Conservation (phyloP, 2,113 vertebrate species). For the Daphoenositta chrysoptera region DNA sequence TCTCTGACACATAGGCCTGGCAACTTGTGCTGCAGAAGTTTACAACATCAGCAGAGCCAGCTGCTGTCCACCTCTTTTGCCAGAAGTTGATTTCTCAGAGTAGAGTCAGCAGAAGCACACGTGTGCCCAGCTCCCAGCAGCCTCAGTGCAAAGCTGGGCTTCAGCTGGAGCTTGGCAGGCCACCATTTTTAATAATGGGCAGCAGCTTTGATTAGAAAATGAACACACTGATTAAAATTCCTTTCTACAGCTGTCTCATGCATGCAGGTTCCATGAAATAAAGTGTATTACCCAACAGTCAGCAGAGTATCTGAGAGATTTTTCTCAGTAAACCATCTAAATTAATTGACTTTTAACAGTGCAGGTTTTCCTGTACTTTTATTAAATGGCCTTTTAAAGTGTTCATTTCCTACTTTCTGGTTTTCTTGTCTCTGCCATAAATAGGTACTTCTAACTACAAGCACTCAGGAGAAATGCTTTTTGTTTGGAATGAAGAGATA, state of each 20-base stretch:
- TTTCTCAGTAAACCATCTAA: neutral
- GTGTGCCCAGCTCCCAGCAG: neutral
- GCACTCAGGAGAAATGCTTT: neutral
- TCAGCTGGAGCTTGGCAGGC: neutral
- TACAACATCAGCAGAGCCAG: neutral
- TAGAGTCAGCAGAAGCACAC: neutral
- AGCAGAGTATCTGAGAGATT: neutral
- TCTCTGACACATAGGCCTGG: neutral
- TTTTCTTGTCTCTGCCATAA: neutral
- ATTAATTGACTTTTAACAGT: neutral
- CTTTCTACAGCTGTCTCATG: neutral
- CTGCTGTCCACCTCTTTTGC: neutral
- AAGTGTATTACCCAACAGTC: neutral
- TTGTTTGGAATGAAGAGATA: neutral
- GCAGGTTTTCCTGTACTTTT: neutral
- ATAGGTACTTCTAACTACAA: neutral
- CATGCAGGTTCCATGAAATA: neutral
- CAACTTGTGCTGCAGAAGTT: neutral
- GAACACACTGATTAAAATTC: neutral
- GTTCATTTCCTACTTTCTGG: neutral
- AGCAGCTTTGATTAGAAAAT: neutral
- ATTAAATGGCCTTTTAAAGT: neutral
- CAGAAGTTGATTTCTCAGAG: neutral
- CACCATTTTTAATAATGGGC: neutral
- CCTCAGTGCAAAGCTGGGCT: neutral